Conservation (phyloP, 2,113 vertebrate species). For the Porphyrio hochstetteri region DNA sequence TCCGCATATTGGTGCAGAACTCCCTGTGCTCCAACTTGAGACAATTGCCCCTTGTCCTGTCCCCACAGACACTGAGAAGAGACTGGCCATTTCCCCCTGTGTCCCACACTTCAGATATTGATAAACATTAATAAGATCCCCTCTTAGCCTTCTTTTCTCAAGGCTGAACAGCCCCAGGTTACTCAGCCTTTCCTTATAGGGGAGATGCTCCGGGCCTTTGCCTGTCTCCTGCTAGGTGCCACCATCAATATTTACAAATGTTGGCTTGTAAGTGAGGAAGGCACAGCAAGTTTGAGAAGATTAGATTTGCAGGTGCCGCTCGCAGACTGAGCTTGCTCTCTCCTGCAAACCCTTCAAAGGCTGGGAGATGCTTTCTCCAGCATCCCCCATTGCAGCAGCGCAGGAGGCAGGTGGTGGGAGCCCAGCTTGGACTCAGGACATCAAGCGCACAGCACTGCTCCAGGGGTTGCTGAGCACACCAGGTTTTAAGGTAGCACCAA, state of each 20-base stretch:
- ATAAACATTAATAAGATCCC: no score
- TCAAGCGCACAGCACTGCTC: background rate
- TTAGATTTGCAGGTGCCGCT: background rate
- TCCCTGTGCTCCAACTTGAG: no score
- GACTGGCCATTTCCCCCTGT: no score
- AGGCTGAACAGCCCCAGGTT: no score
- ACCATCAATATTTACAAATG: background rate
- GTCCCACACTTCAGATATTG: no score
- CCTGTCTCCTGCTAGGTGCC: background rate
- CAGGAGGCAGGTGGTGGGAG: background rate
- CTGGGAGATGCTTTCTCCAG: background rate
- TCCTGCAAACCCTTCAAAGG: background rate
- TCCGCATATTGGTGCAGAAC: no score
- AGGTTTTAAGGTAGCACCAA: background rate
- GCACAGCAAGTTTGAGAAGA: background rate
- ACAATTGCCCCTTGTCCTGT: no score
- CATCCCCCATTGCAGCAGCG: accelerated
- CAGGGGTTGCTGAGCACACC: background rate
- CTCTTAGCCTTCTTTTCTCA: no score
- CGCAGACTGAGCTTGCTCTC: background rate
- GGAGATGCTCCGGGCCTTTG: no score
- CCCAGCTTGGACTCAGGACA: background rate
- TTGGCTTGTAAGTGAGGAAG: background rate
- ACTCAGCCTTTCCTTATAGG: no score
- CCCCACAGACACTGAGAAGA: no score